phyloP scores from a whole-genome alignment of 2,113 vertebrate species.

The Pyrgilauda ruficollis region DNA sequence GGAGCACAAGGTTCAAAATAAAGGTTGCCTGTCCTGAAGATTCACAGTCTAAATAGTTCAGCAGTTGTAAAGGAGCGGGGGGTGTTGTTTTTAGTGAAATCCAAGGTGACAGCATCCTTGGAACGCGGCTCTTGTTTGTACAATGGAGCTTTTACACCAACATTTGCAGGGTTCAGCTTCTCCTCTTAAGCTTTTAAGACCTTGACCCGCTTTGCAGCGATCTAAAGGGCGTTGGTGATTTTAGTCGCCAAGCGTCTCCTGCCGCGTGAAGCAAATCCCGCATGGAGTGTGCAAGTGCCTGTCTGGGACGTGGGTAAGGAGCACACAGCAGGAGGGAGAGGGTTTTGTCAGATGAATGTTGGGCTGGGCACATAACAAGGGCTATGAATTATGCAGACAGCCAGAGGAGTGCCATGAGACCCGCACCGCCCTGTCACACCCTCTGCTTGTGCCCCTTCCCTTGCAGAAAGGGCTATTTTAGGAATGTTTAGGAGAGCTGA shows the following conservation, averaged over 20 bases:
- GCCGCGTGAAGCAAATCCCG: rapidly evolving
- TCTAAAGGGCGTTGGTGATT: neutral
- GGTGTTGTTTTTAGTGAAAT: neutral
- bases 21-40: neutral
- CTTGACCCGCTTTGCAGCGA: neutral
- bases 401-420: neutral
- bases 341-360: neutral
- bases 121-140: neutral
- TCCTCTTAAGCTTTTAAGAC: conserved; percentile 48
- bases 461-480: neutral
- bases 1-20: neutral
- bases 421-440: rapidly evolving
- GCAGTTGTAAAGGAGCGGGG: neutral
- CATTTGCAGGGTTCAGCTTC: neutral
- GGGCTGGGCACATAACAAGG: neutral
- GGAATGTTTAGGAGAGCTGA: neutral
- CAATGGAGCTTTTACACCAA: conserved; percentile 31
- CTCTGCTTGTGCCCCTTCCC: neutral
- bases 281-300: neutral
- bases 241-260: neutral
- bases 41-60: neutral
- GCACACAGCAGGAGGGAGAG: neutral
- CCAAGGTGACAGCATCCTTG: conserved; percentile 33
- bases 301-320: neutral
- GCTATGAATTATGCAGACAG: neutral